Base-by-base conservation (phyloP, 1,140 invertebrate species). In the Amyelois transitella region DNA sequence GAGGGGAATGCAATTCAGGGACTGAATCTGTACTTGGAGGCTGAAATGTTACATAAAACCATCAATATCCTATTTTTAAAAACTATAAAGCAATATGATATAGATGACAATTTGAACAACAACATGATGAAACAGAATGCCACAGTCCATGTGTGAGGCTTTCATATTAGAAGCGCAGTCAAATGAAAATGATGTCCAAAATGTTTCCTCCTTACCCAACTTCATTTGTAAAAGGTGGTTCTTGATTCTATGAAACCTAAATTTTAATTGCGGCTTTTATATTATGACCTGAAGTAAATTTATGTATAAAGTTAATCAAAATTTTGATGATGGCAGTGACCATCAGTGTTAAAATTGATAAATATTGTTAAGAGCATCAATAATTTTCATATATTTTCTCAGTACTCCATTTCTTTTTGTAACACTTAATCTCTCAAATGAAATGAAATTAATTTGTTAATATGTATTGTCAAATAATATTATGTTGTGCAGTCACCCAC, bases 21-120 rank as follows among this genome's bases (percentile, higher is more conserved):
- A 85, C 77, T 73, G 72, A 54, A 53, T 88, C 86, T 66, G 79
- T 70, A 51, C 62, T 80, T 44, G 75, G 58, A 18, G 76, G 72
- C 86, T 87, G 77, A 51, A 87, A 84, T 51, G 51, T 38, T 1
- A 4, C n/a, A 32, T 38, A 28, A 28, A 28, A 38, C n/a, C 5
- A 38, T 38, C n/a, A 14, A 32, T 14, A 14, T 14, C 12, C 32
- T 14, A 14, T 2, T 28, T 28, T 28, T 28, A 2, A 5, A 8
- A 28, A 28, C 7, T 28, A 5, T 5, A 10, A 28, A 28, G 3
- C 2, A 28, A 28, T 10, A 28, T 28, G 25, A 28, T 8, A 28
- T n/a, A n/a, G n/a, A n/a, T n/a, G n/a, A n/a, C n/a, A n/a, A n/a
- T n/a, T n/a, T n/a, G n/a, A n/a, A n/a, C n/a, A n/a, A n/a, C n/a